phyloP scores from a whole-genome alignment of 2,888 invertebrate species.

The Melanophora roralis region DNA sequence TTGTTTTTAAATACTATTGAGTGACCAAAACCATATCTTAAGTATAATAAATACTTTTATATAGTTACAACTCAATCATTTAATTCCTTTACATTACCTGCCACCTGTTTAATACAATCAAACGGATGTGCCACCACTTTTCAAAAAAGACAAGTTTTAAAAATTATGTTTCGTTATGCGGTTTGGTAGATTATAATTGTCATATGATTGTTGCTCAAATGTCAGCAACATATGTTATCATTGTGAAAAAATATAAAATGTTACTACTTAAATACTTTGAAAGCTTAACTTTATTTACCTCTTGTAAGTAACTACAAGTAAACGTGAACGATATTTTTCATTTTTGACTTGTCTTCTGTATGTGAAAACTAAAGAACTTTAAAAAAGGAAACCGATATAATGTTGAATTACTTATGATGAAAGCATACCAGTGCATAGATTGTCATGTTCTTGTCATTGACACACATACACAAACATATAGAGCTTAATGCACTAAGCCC shows the following conservation, averaged over 20 bases:
- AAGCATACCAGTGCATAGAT: background rate
- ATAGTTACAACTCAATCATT: background rate
- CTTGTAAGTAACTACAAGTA: background rate
- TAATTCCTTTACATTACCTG: background rate
- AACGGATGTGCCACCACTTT: background rate
- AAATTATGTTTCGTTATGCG: conserved; percentile 21
- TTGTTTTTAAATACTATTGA: too few relatives aligned
- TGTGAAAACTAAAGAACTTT: background rate
- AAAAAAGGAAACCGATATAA: background rate
- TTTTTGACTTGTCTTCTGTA: background rate
- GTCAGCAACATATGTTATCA: conserved; percentile 46
- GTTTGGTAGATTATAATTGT: conserved; percentile 51
- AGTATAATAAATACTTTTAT: too few relatives aligned
- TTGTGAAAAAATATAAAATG: conserved; percentile 21
- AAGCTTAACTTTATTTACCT: background rate
- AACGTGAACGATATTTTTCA: background rate
- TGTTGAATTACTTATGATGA: conserved; percentile 27
- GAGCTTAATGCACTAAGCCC: too few relatives aligned
- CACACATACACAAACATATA: background rate
- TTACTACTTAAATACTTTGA: conserved; percentile 31
- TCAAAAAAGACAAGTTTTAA: background rate
- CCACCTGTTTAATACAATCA: background rate
- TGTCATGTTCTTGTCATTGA: conserved; percentile 5
- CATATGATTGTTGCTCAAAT: conserved; percentile 45
- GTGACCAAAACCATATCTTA: too few relatives aligned